Evolutionary conservation across 1,140 invertebrate species (phyloP).

Genomic region (Bemisia tabaci): DNA sequence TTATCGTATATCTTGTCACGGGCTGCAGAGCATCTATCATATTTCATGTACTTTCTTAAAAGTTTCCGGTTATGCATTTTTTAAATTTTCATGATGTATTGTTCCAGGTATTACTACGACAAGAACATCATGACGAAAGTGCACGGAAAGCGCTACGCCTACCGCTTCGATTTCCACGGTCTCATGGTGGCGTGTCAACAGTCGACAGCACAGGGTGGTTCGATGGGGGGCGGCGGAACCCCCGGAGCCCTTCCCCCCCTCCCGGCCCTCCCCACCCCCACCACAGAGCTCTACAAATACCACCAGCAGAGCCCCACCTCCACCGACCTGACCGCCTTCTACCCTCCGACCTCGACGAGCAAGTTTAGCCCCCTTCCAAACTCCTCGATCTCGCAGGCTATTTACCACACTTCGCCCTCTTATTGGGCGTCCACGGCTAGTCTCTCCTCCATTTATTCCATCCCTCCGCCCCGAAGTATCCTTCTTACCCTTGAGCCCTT

Average conservation of each 20-base stretch:
- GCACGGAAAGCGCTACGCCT: constrained; percentile 81
- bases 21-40: no score
- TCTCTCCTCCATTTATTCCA: neutral
- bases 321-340: neutral
- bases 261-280: neutral
- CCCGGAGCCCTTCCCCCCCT: constrained; percentile 12
- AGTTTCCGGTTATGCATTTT: no score
- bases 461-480: neutral
- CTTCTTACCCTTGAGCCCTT: neutral
- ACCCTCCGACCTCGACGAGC: neutral
- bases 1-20: no score
- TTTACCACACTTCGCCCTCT: neutral
- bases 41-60: no score
- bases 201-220: neutral
- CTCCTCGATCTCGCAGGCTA: neutral
- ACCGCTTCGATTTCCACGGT: constrained; percentile 83
- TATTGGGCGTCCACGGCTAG: neutral
- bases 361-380: neutral
- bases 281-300: neutral
- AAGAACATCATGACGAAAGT: constrained; percentile 96
- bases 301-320: neutral
- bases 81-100: no score
- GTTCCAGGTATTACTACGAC: constrained; percentile 89
- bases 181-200: constrained; percentile 73
- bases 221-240: constrained; percentile 26